Evolutionary conservation across 2,113 vertebrate genomes (phyloP).

Genomic region (Nycticebus coucang): DNA sequence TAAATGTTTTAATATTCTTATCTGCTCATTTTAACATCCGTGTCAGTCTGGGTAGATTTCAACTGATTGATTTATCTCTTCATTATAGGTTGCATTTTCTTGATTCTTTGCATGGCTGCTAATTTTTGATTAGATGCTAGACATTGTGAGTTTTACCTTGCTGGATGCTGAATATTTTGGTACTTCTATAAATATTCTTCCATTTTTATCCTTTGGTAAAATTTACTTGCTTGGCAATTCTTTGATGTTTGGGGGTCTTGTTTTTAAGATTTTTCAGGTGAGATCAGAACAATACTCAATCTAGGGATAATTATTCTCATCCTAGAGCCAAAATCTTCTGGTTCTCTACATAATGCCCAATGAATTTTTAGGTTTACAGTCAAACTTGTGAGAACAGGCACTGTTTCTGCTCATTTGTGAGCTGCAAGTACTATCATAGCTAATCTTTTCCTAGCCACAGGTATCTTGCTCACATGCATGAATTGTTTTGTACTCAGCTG

Average conservation of each 20-base stretch:
- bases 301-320: background rate
- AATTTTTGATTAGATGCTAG: background rate
- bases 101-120: background rate
- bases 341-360: background rate
- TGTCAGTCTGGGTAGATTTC: background rate
- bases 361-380: background rate
- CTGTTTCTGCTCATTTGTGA: background rate
- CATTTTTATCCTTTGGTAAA: background rate
- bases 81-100: background rate
- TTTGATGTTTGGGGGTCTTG: background rate
- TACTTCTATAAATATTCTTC: background rate
- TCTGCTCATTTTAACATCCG: background rate
- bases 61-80: background rate
- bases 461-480: background rate
- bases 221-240: background rate
- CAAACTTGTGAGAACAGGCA: background rate
- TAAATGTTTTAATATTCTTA: background rate
- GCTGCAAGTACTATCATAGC: background rate
- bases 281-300: background rate
- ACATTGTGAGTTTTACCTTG: background rate
- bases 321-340: background rate
- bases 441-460: background rate
- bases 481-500: background rate
- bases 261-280: background rate
- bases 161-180: background rate